Base-by-base conservation (phyloP, 2,113 vertebrate species). In the Lutjanus erythropterus region DNA sequence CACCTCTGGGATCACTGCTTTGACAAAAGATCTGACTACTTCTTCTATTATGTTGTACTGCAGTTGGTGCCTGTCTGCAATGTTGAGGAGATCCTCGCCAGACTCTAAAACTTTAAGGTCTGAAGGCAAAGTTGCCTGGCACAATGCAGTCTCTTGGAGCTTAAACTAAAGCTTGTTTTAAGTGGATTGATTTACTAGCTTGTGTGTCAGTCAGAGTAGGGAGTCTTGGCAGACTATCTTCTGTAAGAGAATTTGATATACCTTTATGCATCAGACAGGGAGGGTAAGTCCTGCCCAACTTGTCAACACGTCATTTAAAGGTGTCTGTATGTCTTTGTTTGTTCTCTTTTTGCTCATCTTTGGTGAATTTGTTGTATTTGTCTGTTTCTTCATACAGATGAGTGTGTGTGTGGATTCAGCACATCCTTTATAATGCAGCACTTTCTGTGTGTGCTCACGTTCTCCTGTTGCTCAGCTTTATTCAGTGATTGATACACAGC, bases 131-230 rank as follows among this genome's bases (percentile, higher is more conserved):
- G 79, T 84, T 78, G 52, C 23, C 70, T 87, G 80, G 65, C 66
- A 70, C 61, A 81, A 47, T 61, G 61, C 6, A 65, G 49, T 49
- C 39, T 58, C 68, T 42, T 11, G 23, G 53, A 61, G 74, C 78
- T 86, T 86, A 70, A 80, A 80, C 73, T 70, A 74, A 75, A 83
- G 86, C 86, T 83, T 47, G 41, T 84, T 90, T 85, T 79, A 83
- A 89, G 80, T 84, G 78, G 84, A 89, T 84, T 91, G 84, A 85
- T 91, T 86, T 76, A 80, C 58, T 21, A 52, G 52, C 62, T 59
- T 62, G 25, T 64, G 19, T 73, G 66, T 88, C 85, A 88, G 67
- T 86, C 71, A 82, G 23, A 69, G 52, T 46, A 53, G 46, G 35
- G 71, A 72, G 31, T 76, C 49, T 75, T 87, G 84, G 72, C 83